These are phyloP conservation scores for Monoplex corrugatus DNA, from an alignment of 2,888 invertebrate genomes.

Conservation along the genomic window DNA sequence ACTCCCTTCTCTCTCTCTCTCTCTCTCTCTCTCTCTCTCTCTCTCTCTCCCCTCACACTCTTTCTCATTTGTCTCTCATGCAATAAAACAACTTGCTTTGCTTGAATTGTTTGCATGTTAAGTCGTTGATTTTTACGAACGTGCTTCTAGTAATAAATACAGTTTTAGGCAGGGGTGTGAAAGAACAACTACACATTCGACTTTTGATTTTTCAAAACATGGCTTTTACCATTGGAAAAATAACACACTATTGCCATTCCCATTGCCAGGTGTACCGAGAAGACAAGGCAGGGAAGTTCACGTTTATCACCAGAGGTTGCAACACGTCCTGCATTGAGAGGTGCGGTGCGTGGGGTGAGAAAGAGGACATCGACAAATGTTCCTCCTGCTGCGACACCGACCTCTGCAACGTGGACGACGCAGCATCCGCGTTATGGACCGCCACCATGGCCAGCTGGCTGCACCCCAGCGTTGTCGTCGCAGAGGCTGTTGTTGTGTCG, in stretches of 20 bases:
- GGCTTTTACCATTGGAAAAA: too few relatives aligned
- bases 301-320: slow-evolving; percentile 25
- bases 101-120: too few relatives aligned
- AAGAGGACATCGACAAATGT: slow-evolving; percentile 44
- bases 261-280: slow-evolving; percentile 40
- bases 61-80: background rate
- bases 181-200: too few relatives aligned
- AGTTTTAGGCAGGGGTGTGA: too few relatives aligned
- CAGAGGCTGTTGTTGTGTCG: background rate
- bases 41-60: too few relatives aligned
- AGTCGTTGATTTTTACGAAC: too few relatives aligned
- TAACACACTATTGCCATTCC: too few relatives aligned
- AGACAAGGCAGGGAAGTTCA: slow-evolving; percentile 37
- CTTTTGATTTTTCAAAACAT: too few relatives aligned
- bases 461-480: too few relatives aligned
- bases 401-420: slow-evolving; percentile 52
- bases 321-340: slow-evolving; percentile 16
- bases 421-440: background rate
- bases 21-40: background rate
- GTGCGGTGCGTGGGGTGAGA: slow-evolving; percentile 48
- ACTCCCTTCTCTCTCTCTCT: background rate
- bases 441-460: background rate
- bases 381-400: slow-evolving; percentile 50
- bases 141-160: too few relatives aligned
- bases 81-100: background rate